Evolutionary conservation across 2,113 vertebrate species (phyloP).

Genomic region (Protobothrops mucrosquamatus): DNA sequence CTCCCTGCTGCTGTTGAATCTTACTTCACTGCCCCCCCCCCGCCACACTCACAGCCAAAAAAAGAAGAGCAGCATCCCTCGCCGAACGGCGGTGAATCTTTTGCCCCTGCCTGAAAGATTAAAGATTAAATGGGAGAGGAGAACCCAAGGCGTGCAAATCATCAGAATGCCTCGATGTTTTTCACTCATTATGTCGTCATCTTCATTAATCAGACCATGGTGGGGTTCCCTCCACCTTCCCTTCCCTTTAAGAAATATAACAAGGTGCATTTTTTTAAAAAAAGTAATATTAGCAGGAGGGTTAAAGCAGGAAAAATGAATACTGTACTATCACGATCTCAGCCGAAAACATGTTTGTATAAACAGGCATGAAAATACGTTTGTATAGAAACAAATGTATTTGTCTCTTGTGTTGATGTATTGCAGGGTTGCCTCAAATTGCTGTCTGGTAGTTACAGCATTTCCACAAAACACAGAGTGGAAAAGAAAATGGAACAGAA

Average conservation of each 20-base stretch:
- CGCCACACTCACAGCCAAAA: not conserved
- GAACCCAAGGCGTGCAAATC: not conserved
- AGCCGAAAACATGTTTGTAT: not conserved
- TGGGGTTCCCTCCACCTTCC: not conserved
- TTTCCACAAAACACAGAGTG: not conserved
- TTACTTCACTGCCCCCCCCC: conserved; percentile 45
- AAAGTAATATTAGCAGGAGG: not conserved
- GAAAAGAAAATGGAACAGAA: not conserved
- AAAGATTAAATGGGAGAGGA: not conserved
- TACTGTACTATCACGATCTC: not conserved
- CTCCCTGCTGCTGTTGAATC: conserved; percentile 54
- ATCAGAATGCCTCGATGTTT: not conserved
- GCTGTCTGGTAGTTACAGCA: not conserved
- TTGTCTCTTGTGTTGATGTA: not conserved
- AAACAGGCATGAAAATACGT: not conserved
- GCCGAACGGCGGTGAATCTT: conserved; percentile 16
- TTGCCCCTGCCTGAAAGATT: conserved; percentile 28
- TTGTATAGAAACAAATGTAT: not conserved
- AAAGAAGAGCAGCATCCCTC: conserved; percentile 38
- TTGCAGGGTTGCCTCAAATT: not conserved
- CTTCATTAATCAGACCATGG: not conserved
- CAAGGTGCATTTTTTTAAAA: not conserved
- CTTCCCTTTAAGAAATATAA: not conserved
- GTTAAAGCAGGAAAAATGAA: not conserved
- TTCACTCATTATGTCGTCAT: not conserved